phyloP scores from a whole-genome alignment of 2,888 invertebrate genomes.

The Drosophila rubida region DNA sequence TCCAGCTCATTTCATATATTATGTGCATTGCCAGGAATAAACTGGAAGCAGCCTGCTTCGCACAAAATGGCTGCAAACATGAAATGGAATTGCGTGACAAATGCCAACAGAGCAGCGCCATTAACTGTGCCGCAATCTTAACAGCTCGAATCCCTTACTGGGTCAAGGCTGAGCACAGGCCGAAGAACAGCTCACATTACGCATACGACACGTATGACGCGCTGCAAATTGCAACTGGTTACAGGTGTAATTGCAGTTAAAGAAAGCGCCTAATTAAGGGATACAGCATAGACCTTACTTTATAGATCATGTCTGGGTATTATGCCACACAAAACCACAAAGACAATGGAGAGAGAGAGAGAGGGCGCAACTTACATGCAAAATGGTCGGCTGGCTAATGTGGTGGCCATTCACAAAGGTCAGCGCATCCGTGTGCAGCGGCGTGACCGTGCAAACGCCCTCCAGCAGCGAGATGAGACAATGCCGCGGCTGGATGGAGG shows the following conservation, averaged over 20 bases:
- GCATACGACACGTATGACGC: constrained; percentile 30
- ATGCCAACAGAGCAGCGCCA: constrained; percentile 20
- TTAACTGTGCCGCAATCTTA: constrained; percentile 2
- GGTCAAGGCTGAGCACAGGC: constrained; percentile 58
- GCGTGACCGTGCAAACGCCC: constrained; percentile 96
- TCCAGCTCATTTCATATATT: constrained; percentile 16
- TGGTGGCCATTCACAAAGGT: constrained; percentile 97
- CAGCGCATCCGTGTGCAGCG: constrained; percentile 96
- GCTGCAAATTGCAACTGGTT: constrained; percentile 1
- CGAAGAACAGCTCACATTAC: constrained; percentile 27
- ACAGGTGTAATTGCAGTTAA: too few relatives aligned
- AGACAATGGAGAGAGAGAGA: neutral
- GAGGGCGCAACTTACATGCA: constrained; percentile 88
- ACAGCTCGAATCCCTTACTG: constrained; percentile 16
- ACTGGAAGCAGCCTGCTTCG: constrained; percentile 18
- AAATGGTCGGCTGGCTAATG: constrained; percentile 95
- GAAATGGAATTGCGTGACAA: constrained; percentile 51
- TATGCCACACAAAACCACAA: too few relatives aligned
- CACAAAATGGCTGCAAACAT: constrained; percentile 34
- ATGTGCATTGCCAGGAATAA: constrained; percentile 21
- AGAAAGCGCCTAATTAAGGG: too few relatives aligned
- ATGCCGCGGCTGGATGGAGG: constrained; percentile 96
- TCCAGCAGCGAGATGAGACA: constrained; percentile 97
- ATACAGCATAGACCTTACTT: too few relatives aligned
- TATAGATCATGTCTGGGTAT: too few relatives aligned